Conservation (phyloP, 2,113 vertebrate species). For the Solea solea region DNA sequence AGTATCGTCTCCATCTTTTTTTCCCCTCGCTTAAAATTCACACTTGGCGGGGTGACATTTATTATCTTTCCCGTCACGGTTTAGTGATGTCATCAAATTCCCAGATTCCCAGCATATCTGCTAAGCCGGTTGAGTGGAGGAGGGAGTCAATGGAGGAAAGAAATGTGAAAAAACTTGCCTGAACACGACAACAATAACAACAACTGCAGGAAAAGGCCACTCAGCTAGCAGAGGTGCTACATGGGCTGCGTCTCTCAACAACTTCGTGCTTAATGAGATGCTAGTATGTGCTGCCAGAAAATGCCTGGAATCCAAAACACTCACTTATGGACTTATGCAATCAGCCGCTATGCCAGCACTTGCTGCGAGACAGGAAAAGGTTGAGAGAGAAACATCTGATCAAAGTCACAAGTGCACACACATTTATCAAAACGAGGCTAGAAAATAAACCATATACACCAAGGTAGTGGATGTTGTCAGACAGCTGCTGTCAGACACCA, state of each 20-base stretch:
- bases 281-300: conserved; percentile 50
- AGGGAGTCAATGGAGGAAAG: conserved; percentile 22
- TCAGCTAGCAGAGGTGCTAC: neutral
- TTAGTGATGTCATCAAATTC: conserved; percentile 52
- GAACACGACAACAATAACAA: conserved; percentile 36
- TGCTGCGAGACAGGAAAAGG: conserved; percentile 4
- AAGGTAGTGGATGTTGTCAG: conserved; percentile 22
- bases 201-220: conserved; percentile 14
- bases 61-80: conserved; percentile 1
- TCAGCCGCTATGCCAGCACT: conserved; percentile 3
- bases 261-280: neutral
- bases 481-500: conserved; percentile 16
- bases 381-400: neutral
- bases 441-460: neutral
- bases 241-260: neutral
- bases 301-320: conserved; percentile 64
- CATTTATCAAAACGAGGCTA: neutral
- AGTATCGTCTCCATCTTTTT: neutral
- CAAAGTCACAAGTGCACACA: neutral
- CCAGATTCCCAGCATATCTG: conserved; percentile 59
- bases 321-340: conserved; percentile 4
- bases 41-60: neutral
- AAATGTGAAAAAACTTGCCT: conserved; percentile 47
- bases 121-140: conserved; percentile 16
- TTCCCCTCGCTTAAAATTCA: neutral